Base-by-base conservation (phyloP, 2,113 vertebrate genomes). In the Rostratula benghalensis region DNA sequence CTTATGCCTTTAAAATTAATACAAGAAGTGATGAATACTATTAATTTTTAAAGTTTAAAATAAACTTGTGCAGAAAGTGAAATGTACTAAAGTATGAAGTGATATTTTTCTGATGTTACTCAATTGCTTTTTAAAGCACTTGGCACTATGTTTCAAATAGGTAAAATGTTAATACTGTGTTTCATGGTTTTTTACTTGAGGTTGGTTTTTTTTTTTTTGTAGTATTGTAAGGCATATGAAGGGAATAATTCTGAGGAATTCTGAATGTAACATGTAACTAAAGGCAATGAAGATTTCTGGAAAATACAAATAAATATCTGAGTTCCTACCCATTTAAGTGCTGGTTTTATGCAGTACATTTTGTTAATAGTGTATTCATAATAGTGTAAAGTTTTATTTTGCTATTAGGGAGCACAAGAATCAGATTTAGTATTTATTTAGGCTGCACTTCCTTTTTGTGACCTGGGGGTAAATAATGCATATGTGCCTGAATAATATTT, bases 251-350 rank as follows among this genome's bases (percentile, higher is more conserved):
- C n/a, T 63, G 82, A 68, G 89, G 14, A 2, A 5, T 87, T 86
- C 18, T 83, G n/a, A 83, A n/a, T n/a, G n/a, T n/a, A n/a, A n/a
- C n/a, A 95, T 51, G 24, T 74, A 93, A 77, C 71, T 94, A 78
- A 87, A 89, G 4, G 16, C 90, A 95, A 80, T n/a, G 50, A 83
- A 65, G 48, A 68, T 18, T 87, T 87, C 70, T 87, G 28, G 48
- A 90, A 87, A 85, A 93, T 46, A 75, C 25, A 85, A 71, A 85
- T 84, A 37, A 35, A 1, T 82, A 16, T 75, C 35, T 87, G 46
- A 71, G 11, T 75, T 17, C 39, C 87, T 87, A 50, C 20, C 21
- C 28, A 69, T 74, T 74, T 91, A 94, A 93, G 41, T 88, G 59
- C 33, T 71, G 48, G 89, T 94, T 87, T 17, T 93, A 85, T 87